Conservation (phyloP, 2,113 vertebrate species). For the Ptilonorhynchus violaceus region DNA sequence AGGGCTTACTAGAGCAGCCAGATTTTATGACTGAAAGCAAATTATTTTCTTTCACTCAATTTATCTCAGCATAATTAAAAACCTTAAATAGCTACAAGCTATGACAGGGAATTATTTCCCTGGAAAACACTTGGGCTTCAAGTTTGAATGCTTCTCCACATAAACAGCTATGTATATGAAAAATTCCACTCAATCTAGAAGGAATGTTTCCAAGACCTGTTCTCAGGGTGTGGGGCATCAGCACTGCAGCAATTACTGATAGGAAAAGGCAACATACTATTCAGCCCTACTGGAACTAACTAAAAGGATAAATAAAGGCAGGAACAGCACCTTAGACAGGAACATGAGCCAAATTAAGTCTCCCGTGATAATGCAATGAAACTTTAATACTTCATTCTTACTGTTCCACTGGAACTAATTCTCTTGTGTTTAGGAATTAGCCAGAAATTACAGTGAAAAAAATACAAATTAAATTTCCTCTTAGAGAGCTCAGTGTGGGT, state of each 20-base stretch:
- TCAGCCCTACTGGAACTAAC: background rate
- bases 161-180: background rate
- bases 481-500: background rate
- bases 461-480: background rate
- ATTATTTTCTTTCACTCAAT: conserved; percentile 23
- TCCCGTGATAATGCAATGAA: background rate
- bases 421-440: background rate
- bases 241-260: background rate
- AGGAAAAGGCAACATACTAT: background rate
- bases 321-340: background rate
- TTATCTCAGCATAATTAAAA: conserved; percentile 40
- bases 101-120: conserved; percentile 12
- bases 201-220: background rate
- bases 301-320: background rate
- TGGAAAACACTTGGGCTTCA: background rate
- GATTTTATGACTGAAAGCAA: conserved; percentile 21
- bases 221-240: background rate
- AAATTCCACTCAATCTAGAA: background rate
- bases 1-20: background rate
- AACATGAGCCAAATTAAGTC: background rate
- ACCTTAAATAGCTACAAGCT: background rate
- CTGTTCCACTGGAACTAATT: background rate
- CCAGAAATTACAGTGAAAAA: background rate
- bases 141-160: background rate
- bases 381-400: background rate